These are phyloP conservation scores for Alexandromys fortis DNA, from an alignment of 2,113 vertebrate species.

Conservation along the genomic window DNA sequence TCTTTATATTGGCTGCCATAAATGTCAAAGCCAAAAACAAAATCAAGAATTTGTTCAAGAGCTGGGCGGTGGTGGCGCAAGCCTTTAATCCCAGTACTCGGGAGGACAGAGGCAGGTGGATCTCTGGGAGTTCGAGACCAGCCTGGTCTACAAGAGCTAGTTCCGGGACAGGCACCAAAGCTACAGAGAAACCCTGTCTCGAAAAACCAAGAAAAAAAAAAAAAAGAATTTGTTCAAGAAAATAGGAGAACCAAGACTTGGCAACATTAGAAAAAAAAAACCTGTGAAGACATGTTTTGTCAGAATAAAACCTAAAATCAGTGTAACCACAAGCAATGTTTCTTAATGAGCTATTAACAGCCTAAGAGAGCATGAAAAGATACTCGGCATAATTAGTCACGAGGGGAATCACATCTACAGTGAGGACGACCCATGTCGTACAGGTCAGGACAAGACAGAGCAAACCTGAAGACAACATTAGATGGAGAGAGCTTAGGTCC, in stretches of 20 bases:
- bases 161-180: too few relatives aligned
- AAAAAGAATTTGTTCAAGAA: constrained; percentile 35
- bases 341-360: not conserved
- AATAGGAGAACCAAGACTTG: constrained; percentile 5
- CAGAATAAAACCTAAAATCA: constrained; percentile 48
- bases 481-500: not conserved
- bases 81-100: too few relatives aligned
- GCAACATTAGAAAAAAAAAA: not conserved
- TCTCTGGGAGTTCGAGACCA: too few relatives aligned
- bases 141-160: too few relatives aligned
- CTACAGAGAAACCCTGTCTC: too few relatives aligned
- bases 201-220: too few relatives aligned
- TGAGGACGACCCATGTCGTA: not conserved
- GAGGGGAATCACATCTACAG: not conserved
- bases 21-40: not conserved
- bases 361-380: not conserved
- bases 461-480: not conserved
- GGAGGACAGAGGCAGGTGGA: too few relatives aligned
- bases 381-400: not conserved
- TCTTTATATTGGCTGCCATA: not conserved
- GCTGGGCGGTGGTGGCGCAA: too few relatives aligned
- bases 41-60: constrained; percentile 49
- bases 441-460: not conserved
- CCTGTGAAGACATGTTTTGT: constrained; percentile 24
- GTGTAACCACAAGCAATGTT: not conserved